Evolutionary conservation across 37 sponge, comb jelly and placozoan species (phyloP).

Genomic region (Mnemiopsis leidyi): DNA sequence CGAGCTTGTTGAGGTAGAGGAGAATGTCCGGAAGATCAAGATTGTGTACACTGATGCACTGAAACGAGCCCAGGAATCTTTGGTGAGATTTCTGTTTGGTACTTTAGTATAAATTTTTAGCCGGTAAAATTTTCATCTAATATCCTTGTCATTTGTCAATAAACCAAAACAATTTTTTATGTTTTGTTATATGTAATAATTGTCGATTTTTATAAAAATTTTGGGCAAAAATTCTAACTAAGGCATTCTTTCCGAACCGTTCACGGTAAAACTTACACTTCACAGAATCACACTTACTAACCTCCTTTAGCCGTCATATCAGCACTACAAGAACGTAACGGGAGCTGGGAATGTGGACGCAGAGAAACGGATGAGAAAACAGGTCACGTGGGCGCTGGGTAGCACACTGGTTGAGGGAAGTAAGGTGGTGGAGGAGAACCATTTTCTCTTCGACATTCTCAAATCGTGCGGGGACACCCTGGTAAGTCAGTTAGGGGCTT

Average conservation of each 20-base stretch:
- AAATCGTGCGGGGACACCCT: constrained; percentile 7
- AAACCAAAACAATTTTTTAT: not conserved
- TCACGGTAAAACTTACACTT: no score
- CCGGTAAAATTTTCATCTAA: no score
- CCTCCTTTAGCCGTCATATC: constrained; percentile 39
- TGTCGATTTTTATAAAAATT: not conserved
- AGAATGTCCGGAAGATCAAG: constrained; percentile 48
- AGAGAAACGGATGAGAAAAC: constrained; percentile 32
- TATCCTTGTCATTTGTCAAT: not conserved
- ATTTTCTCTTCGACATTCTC: constrained; percentile 30
- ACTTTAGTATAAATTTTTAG: no score
- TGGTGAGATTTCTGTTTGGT: no score
- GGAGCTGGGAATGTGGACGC: constrained; percentile 30
- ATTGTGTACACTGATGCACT: constrained; percentile 58
- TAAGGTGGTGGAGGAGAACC: constrained; percentile 62
- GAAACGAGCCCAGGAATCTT: constrained; percentile 6
- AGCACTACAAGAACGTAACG: constrained; percentile 1
- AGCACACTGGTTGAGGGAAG: constrained; percentile 48
- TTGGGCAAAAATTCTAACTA: no score
- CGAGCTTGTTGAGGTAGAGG: constrained; percentile 54
- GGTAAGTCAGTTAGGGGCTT: not conserved
- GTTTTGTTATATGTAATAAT: not conserved
- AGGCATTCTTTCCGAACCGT: no score
- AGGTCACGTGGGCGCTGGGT: constrained; percentile 32
- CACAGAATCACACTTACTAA: no score